These are phyloP conservation scores for Microplitis manilae DNA, from an alignment of 2,888 invertebrate genomes.

Conservation along the genomic window DNA sequence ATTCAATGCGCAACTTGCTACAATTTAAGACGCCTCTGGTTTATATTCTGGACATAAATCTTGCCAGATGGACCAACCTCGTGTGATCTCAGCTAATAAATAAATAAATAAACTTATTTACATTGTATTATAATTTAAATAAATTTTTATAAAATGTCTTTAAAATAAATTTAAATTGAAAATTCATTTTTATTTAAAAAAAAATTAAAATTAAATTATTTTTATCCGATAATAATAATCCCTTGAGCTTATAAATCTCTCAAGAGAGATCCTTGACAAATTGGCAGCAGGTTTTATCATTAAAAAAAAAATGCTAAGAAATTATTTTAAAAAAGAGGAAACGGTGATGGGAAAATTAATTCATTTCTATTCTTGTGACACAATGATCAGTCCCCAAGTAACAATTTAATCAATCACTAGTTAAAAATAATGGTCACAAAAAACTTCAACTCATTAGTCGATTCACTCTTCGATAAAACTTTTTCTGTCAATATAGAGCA, in stretches of 20 bases:
- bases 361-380: not conserved
- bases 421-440: no score
- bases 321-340: not conserved
- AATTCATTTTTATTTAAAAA: no score
- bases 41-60: conserved; percentile 15
- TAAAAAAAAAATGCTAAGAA: conserved; percentile 4
- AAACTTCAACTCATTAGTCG: no score
- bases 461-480: no score
- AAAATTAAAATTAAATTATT: not conserved
- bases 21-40: not conserved
- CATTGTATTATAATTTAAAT: not conserved
- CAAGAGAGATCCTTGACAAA: conserved; percentile 12
- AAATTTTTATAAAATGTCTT: no score
- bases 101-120: not conserved
- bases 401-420: no score
- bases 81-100: not conserved
- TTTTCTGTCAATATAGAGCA: no score
- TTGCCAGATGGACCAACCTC: not conserved
- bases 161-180: no score
- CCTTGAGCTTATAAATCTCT: not conserved
- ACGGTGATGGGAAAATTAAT: not conserved
- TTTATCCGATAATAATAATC: not conserved
- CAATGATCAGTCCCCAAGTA: not conserved
- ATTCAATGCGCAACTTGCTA: conserved; percentile 38
- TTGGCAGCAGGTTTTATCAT: not conserved